These are phyloP conservation scores for Ridgeia piscesae DNA, from an alignment of 1,140 invertebrate species.

Conservation along the genomic window DNA sequence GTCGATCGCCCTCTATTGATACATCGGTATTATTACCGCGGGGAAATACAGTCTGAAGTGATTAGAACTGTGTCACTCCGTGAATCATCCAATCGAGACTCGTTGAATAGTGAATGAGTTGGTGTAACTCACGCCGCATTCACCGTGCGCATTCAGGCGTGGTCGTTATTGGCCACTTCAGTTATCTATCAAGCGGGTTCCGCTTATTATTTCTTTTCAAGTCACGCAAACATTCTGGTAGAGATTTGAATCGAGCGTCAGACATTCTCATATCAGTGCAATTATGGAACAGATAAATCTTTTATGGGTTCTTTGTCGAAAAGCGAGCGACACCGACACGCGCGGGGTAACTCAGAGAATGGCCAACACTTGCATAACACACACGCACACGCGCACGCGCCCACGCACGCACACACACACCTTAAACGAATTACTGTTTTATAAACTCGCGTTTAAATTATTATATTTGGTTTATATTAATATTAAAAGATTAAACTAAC, in stretches of 20 bases:
- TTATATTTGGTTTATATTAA: background rate
- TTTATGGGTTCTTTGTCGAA: no score
- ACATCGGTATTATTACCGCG: no score
- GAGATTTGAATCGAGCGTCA: background rate
- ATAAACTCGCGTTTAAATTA: background rate
- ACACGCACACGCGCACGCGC: no score
- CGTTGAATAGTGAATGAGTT: no score
- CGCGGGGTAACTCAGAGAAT: background rate
- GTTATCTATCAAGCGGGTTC: background rate
- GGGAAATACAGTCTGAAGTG: no score
- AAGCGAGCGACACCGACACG: background rate
- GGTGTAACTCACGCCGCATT: background rate
- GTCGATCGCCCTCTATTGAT: no score
- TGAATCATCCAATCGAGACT: no score
- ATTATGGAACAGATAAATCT: no score
- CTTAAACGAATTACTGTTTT: background rate
- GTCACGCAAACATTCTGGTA: background rate
- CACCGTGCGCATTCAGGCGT: background rate
- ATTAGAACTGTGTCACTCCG: no score
- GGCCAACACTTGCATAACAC: background rate
- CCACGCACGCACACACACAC: background rate
- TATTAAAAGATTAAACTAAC: no score
- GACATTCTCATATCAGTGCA: background rate
- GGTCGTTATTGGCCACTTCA: background rate
- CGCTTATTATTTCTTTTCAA: background rate